phyloP scores from a whole-genome alignment of 2,113 vertebrate genomes.

The Tenrec ecaudatus region DNA sequence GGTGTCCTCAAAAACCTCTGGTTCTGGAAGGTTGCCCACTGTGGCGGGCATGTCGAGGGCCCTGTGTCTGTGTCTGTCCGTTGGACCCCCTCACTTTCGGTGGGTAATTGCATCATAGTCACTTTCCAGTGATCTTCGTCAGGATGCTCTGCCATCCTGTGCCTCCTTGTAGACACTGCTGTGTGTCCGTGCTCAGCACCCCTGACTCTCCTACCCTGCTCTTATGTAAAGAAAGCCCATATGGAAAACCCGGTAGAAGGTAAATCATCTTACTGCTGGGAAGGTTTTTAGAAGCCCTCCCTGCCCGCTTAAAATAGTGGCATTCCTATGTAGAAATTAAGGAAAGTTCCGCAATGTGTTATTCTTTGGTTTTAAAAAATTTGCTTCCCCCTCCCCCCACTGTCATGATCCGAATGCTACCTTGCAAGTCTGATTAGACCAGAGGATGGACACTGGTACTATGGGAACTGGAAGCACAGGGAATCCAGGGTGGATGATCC shows the following conservation, averaged over 20 bases:
- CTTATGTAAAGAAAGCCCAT: conserved; percentile 22
- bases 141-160: not conserved
- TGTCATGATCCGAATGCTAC: no score
- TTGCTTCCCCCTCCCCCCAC: no score
- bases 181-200: conserved; percentile 2
- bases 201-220: not conserved
- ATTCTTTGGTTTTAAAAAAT: conserved; percentile 22
- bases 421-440: no score
- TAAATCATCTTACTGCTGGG: not conserved
- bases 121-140: no score
- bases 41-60: not conserved
- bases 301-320: not conserved
- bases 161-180: not conserved
- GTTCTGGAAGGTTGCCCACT: not conserved
- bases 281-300: not conserved
- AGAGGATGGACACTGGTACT: no score
- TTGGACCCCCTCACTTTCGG: not conserved
- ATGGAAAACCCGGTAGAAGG: conserved; percentile 7
- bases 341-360: not conserved
- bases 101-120: not conserved
- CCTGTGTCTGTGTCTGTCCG: not conserved
- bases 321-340: conserved; percentile 27
- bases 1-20: not conserved
- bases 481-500: no score
- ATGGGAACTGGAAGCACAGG: no score